These are phyloP conservation scores for Nipponacmea schrenckii DNA, from an alignment of 2,888 invertebrate species.

Conservation along the genomic window DNA sequence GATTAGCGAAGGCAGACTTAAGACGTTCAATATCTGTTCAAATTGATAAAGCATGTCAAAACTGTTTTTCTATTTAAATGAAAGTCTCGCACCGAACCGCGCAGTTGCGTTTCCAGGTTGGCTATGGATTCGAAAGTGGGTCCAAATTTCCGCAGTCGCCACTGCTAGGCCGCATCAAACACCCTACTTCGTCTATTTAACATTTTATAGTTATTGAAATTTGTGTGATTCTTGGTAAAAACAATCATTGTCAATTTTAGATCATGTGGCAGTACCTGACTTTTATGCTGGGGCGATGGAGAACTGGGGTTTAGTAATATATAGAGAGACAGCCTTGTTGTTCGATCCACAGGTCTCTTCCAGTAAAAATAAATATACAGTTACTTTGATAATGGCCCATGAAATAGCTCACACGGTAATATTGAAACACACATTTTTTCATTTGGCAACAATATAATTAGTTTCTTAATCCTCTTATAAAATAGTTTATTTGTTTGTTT, in stretches of 20 bases:
- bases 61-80: too few relatives aligned
- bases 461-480: background rate
- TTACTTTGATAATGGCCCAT: slow-evolving; percentile 65
- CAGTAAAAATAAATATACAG: slow-evolving; percentile 59
- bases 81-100: too few relatives aligned
- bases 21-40: too few relatives aligned
- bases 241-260: slow-evolving; percentile 36
- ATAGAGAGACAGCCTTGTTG: slow-evolving; percentile 63
- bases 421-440: background rate
- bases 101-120: too few relatives aligned
- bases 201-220: too few relatives aligned
- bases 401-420: slow-evolving; percentile 66
- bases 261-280: slow-evolving; percentile 68
- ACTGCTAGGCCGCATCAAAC: too few relatives aligned
- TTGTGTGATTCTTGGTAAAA: too few relatives aligned
- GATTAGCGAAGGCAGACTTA: background rate
- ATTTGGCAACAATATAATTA: background rate
- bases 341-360: slow-evolving; percentile 61
- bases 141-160: too few relatives aligned
- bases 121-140: too few relatives aligned
- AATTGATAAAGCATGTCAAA: too few relatives aligned
- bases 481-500: background rate
- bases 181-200: too few relatives aligned
- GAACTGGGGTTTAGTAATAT: slow-evolving; percentile 67
- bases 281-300: slow-evolving; percentile 68